Evolutionary conservation across 1,140 invertebrate species (phyloP).

Genomic region (Caerostris darwini): DNA sequence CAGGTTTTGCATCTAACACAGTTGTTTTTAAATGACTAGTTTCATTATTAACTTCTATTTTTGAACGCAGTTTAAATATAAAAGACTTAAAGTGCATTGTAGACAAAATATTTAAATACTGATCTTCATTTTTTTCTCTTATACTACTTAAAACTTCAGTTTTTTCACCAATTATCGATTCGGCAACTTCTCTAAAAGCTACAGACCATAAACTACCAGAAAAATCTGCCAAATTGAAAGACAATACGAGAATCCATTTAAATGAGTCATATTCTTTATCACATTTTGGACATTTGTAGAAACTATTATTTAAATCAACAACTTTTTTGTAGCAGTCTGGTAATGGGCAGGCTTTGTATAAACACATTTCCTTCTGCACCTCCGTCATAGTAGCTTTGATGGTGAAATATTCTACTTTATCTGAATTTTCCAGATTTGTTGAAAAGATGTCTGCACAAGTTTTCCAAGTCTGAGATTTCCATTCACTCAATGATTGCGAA

Average conservation of each 20-base stretch:
- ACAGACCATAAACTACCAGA: constrained; percentile 92
- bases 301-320: constrained; percentile 91
- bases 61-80: constrained; percentile 91
- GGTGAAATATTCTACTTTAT: constrained; percentile 91
- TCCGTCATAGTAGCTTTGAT: constrained; percentile 87
- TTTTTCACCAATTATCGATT: constrained; percentile 88
- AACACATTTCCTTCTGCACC: constrained; percentile 88
- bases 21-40: constrained; percentile 27
- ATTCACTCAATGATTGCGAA: neutral
- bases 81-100: constrained; percentile 90
- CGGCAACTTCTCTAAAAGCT: constrained; percentile 93
- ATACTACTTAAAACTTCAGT: constrained; percentile 89
- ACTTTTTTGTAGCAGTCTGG: constrained; percentile 96
- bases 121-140: constrained; percentile 80
- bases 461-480: constrained; percentile 83
- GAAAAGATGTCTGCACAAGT: constrained; percentile 88
- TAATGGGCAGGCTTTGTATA: constrained; percentile 92
- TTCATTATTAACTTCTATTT: constrained; percentile 93
- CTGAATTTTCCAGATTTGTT: constrained; percentile 85
- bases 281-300: constrained; percentile 97
- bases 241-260: constrained; percentile 90
- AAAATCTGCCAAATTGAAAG: constrained; percentile 90
- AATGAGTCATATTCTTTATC: constrained; percentile 90
- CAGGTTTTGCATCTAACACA: neutral
- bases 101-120: constrained; percentile 86